A percentile compares a stretch with the other conserved stretches of the same genome.
phyloP scores from a whole-genome alignment of 1,140 invertebrate genomes.

The Solenopsis invicta region DNA sequence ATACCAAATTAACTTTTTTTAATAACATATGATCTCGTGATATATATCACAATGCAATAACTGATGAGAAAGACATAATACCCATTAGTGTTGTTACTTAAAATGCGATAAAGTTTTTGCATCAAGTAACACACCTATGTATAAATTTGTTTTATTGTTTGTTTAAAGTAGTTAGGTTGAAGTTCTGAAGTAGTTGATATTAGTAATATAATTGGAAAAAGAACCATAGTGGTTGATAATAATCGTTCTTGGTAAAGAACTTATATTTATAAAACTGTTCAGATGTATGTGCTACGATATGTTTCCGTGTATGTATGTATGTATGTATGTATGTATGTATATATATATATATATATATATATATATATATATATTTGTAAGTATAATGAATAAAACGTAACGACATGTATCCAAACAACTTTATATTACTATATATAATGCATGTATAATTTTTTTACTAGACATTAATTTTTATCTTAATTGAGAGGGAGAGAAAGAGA shows the following conservation, averaged over 20 bases:
- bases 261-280: slow-evolving; percentile 51
- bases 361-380: slow-evolving; percentile 60
- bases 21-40: slow-evolving; percentile 39
- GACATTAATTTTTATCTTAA: slow-evolving; percentile 46
- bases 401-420: slow-evolving; percentile 49
- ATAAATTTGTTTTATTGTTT: slow-evolving; percentile 41
- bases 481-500: neutral
- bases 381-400: slow-evolving; percentile 57
- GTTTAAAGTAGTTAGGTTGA: slow-evolving; percentile 38
- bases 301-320: neutral
- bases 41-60: slow-evolving; percentile 56
- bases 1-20: slow-evolving; percentile 51
- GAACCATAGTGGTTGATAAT: slow-evolving; percentile 51
- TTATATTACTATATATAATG: slow-evolving; percentile 64
- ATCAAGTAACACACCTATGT: slow-evolving; percentile 34
- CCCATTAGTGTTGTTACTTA: slow-evolving; percentile 24
- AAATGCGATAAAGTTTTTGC: slow-evolving; percentile 27
- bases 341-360: too few relatives aligned
- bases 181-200: slow-evolving; percentile 4
- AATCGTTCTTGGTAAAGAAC: slow-evolving; percentile 58
- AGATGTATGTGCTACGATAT: slow-evolving; percentile 31
- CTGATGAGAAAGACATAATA: slow-evolving; percentile 19
- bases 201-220: slow-evolving; percentile 37
- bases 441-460: slow-evolving; percentile 21
- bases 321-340: neutral